phyloP scores from a whole-genome alignment of 1,140 invertebrate genomes.

The Conus betulinus region DNA sequence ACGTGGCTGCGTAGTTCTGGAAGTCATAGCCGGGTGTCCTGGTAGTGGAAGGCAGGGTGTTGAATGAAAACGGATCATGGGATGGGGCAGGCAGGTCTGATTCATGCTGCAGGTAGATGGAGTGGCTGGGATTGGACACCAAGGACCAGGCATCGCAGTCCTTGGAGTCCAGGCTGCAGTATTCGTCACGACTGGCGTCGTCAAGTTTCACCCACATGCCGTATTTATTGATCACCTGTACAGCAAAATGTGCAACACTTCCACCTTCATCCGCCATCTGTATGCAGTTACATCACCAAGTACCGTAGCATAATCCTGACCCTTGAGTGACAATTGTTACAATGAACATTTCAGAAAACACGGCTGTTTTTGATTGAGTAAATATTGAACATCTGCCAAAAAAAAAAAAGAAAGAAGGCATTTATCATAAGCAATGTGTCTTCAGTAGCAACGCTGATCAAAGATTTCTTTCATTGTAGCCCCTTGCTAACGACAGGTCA shows the following conservation, averaged over 20 bases:
- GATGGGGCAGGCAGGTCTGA: slow-evolving; percentile 68
- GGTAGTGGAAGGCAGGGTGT: slow-evolving; percentile 49
- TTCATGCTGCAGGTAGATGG: slow-evolving; percentile 83
- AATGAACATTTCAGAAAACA: too few relatives aligned
- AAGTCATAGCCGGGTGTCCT: slow-evolving; percentile 25
- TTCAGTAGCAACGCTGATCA: too few relatives aligned
- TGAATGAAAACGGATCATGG: slow-evolving; percentile 69
- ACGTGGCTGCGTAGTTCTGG: slow-evolving; percentile 39
- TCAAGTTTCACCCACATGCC: slow-evolving; percentile 95
- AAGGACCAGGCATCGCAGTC: slow-evolving; percentile 86
- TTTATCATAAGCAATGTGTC: too few relatives aligned
- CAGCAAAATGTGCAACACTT: background rate
- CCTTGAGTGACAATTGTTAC: too few relatives aligned
- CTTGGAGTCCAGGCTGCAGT: slow-evolving; percentile 79
- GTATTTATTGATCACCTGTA: slow-evolving; percentile 94
- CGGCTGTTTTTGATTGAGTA: too few relatives aligned
- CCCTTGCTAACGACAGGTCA: too few relatives aligned
- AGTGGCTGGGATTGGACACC: slow-evolving; percentile 82
- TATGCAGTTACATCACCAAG: too few relatives aligned
- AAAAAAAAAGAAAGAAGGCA: too few relatives aligned
- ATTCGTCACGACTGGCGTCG: slow-evolving; percentile 82
- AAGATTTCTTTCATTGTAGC: too few relatives aligned
- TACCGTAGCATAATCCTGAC: too few relatives aligned
- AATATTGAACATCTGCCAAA: too few relatives aligned
- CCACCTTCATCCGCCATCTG: background rate